Evolutionary conservation across 2,797 vertebrate genomes (phyloP).

Genomic region (Chaetophractus vellerosus): DNA sequence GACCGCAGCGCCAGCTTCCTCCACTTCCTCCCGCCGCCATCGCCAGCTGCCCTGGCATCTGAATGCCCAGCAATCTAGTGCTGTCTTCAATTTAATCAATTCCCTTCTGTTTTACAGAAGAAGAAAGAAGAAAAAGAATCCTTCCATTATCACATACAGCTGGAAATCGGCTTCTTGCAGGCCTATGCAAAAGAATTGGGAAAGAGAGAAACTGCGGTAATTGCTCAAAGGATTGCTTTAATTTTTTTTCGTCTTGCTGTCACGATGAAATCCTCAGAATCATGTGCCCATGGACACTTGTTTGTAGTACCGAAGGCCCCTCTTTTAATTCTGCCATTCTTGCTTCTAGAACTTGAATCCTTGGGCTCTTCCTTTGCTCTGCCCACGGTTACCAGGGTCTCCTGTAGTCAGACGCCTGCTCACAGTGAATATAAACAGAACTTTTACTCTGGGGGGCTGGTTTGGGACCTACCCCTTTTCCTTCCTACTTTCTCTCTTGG

Average conservation of each 20-base stretch:
- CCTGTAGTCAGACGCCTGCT: not conserved
- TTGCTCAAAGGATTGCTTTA: slow-evolving; percentile 55
- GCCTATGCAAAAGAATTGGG: not conserved
- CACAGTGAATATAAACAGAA: not conserved
- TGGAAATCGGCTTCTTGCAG: slow-evolving; percentile 42
- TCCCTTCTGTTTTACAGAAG: slow-evolving; percentile 70
- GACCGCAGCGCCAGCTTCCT: not conserved
- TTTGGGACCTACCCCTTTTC: not conserved
- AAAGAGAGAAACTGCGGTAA: slow-evolving; percentile 60
- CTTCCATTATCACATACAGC: slow-evolving; percentile 37
- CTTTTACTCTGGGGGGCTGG: not conserved
- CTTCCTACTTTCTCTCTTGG: not conserved
- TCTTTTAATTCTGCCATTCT: slow-evolving; percentile 14
- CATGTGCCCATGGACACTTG: not conserved
- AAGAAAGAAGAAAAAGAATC: slow-evolving; percentile 58
- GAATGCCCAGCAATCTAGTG: slow-evolving; percentile 67
- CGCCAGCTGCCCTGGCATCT: slow-evolving; percentile 11
- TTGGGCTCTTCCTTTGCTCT: not conserved
- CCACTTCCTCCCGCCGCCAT: not conserved
- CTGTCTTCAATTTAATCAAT: slow-evolving; percentile 71
- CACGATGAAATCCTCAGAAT: not conserved
- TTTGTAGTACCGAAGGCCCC: not conserved
- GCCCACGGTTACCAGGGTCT: not conserved
- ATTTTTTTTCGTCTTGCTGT: not conserved
- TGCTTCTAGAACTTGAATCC: slow-evolving; percentile 12